These are phyloP conservation scores for Xenopus laevis DNA, from an alignment of 2,113 vertebrate species.

Conservation along the genomic window DNA sequence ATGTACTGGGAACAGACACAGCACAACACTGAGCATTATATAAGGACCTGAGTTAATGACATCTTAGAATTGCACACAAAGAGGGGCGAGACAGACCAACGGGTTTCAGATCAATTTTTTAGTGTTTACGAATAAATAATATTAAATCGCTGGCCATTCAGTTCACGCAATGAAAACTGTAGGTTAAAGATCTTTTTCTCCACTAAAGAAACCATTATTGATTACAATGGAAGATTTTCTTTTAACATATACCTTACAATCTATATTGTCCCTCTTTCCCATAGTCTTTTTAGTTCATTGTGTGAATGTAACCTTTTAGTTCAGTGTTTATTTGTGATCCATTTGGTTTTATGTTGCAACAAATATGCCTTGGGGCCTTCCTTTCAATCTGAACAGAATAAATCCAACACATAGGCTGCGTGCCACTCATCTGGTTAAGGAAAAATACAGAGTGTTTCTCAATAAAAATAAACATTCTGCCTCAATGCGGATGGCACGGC, in stretches of 20 bases:
- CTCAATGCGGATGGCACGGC: not conserved
- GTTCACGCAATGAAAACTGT: not conserved
- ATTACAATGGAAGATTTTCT: slow-evolving; percentile 28
- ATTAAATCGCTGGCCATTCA: not conserved
- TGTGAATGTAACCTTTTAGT: slow-evolving; percentile 43
- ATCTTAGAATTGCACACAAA: too few relatives aligned
- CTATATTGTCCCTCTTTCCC: slow-evolving; percentile 29
- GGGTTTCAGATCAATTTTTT: too few relatives aligned
- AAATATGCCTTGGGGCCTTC: slow-evolving; percentile 42
- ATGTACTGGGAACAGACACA: too few relatives aligned
- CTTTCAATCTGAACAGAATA: slow-evolving; percentile 37
- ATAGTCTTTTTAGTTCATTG: slow-evolving; percentile 28
- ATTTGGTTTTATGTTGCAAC: slow-evolving; percentile 41
- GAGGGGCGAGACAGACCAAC: too few relatives aligned
- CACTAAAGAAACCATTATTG: slow-evolving; percentile 3
- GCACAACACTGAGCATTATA: too few relatives aligned
- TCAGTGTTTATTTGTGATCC: slow-evolving; percentile 38
- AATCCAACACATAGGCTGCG: not conserved
- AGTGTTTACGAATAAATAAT: not conserved
- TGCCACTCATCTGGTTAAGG: slow-evolving; percentile 31
- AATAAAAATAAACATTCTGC: slow-evolving; percentile 19
- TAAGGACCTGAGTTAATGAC: too few relatives aligned
- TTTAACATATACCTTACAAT: slow-evolving; percentile 11
- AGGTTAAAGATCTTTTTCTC: not conserved
- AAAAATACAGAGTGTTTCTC: slow-evolving; percentile 18